phyloP scores from a whole-genome alignment of 1,140 invertebrate species.

The Ephestia elutella region DNA sequence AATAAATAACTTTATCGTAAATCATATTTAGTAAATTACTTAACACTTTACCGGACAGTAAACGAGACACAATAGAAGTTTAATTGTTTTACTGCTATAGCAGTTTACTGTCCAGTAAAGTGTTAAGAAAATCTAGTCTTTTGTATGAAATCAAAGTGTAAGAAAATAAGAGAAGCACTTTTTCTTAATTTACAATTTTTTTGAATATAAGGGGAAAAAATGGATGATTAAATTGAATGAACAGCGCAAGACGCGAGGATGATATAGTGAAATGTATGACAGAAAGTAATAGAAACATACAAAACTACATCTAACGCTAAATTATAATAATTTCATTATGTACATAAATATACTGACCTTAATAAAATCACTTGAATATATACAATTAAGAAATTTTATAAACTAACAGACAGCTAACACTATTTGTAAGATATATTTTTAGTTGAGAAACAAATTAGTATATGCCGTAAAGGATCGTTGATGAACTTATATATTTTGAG shows the following conservation, averaged over 20 bases:
- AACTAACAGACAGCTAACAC: constrained; percentile 27
- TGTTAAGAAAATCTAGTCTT: too few relatives aligned
- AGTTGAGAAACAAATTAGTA: constrained; percentile 62
- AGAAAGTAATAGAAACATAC: constrained; percentile 11
- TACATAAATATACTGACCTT: constrained; percentile 13
- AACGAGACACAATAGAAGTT: too few relatives aligned
- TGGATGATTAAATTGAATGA: not conserved
- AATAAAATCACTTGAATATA: not conserved
- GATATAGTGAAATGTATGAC: not conserved
- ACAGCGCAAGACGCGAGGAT: not conserved
- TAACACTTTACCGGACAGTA: too few relatives aligned
- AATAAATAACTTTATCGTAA: too few relatives aligned
- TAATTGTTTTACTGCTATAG: too few relatives aligned
- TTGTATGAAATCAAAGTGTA: too few relatives aligned
- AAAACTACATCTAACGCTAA: constrained; percentile 9
- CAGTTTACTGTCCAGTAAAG: too few relatives aligned
- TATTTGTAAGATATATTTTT: constrained; percentile 69
- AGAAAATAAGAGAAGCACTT: too few relatives aligned
- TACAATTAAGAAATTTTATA: constrained; percentile 12
- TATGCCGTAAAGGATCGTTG: constrained; percentile 49
- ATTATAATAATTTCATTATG: not conserved
- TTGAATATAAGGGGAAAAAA: not conserved
- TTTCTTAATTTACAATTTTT: too few relatives aligned
- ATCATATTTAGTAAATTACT: too few relatives aligned
- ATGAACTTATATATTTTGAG: constrained; percentile 28